Percentiles rank a stretch among this genome's conserved stretches.
Conservation (phyloP, 2,797 vertebrate species). For the Knipowitschia caucasica region DNA sequence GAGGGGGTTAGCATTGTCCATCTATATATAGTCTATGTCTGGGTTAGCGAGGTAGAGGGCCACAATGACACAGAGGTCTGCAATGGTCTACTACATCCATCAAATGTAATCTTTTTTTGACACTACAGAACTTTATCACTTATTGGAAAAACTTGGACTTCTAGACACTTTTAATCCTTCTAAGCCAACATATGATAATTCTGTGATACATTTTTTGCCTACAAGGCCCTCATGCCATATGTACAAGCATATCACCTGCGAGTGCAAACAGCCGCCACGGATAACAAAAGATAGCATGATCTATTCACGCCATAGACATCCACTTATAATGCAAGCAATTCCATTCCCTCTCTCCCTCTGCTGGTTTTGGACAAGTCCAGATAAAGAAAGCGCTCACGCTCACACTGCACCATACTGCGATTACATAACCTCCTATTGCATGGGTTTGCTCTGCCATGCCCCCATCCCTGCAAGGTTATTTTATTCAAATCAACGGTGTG, state of each 20-base stretch:
- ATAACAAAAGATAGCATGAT: slow-evolving; percentile 43
- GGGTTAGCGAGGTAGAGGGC: too few species aligned
- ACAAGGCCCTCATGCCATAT: not conserved
- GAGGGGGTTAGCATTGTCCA: too few species aligned
- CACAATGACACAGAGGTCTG: too few species aligned
- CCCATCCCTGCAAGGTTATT: slow-evolving; percentile 41
- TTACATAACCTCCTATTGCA: slow-evolving; percentile 55
- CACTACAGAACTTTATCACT: too few species aligned
- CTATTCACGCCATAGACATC: slow-evolving; percentile 24
- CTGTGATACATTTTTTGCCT: not conserved
- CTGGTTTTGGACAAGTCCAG: slow-evolving; percentile 34
- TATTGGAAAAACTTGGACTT: too few species aligned
- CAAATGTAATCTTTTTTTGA: too few species aligned
- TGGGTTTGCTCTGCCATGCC: slow-evolving; percentile 28
- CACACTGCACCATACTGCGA: slow-evolving; percentile 21
- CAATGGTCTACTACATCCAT: too few species aligned
- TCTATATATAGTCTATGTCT: too few species aligned
- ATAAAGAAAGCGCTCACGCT: slow-evolving; percentile 35
- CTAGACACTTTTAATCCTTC: not conserved
- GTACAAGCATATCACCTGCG: slow-evolving; percentile 2
- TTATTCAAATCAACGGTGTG: slow-evolving; percentile 46
- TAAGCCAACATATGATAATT: not conserved
- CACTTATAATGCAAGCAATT: not conserved
- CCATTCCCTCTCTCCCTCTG: slow-evolving; percentile 10
- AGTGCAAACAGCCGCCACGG: slow-evolving; percentile 15